These are phyloP conservation scores for Labrus mixtus DNA, from an alignment of 2,113 vertebrate species.

Conservation along the genomic window DNA sequence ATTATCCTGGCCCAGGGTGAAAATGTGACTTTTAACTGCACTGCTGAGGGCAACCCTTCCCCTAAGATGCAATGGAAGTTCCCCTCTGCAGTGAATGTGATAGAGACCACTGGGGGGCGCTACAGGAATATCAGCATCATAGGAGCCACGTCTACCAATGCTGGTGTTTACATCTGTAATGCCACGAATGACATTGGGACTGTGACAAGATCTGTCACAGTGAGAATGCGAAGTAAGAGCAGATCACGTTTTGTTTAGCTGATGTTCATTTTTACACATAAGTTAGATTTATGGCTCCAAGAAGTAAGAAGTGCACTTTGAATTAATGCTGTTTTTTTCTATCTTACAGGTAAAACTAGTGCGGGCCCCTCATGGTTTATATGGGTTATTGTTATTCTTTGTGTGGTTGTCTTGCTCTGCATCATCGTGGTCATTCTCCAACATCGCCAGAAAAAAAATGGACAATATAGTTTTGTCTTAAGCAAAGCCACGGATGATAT, in stretches of 20 bases:
- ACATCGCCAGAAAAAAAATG: background rate
- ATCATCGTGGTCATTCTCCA: rapidly evolving
- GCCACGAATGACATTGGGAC: constrained; percentile 70
- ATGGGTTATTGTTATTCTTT: rapidly evolving
- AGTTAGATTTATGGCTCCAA: background rate
- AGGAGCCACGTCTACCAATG: constrained; percentile 67
- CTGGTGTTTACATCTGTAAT: constrained; percentile 68
- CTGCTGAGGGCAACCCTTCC: constrained; percentile 65
- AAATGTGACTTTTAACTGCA: constrained; percentile 61
- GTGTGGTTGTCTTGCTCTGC: background rate
- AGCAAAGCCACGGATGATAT: background rate
- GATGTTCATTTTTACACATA: background rate
- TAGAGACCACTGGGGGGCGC: constrained; percentile 25
- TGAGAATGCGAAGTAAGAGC: constrained; percentile 56
- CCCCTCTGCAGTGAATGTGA: background rate
- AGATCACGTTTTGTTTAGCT: background rate
- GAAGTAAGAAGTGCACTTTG: background rate
- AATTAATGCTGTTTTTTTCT: constrained; percentile 5
- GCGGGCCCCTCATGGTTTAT: rapidly evolving
- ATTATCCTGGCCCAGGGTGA: background rate
- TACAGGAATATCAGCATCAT: constrained; percentile 30
- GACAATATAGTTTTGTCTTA: constrained; percentile 47
- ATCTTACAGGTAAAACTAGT: constrained; percentile 15
- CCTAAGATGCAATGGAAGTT: constrained; percentile 35
- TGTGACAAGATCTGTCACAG: constrained; percentile 31